phyloP scores from a whole-genome alignment of 1,140 invertebrate species.

The Onthophagus taurus region DNA sequence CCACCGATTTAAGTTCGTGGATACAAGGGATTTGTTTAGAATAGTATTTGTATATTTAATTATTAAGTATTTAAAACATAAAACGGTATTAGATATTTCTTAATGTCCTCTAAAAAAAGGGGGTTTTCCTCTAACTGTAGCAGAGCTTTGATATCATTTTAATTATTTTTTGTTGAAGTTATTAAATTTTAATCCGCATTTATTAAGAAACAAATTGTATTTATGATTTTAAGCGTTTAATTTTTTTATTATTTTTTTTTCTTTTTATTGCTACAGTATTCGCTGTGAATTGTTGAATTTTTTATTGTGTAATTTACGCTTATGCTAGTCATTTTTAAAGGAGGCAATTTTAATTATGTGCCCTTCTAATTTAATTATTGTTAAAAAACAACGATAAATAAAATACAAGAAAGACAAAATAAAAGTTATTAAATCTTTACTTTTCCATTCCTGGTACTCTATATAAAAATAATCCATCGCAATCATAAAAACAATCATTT shows the following conservation, averaged over 20 bases:
- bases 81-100: no score
- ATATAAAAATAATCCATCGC: slow-evolving; percentile 66
- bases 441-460: slow-evolving; percentile 53
- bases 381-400: no score
- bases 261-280: not conserved
- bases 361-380: not conserved
- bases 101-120: no score
- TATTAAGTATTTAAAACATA: no score
- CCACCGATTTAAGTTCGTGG: slow-evolving; percentile 74
- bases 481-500: slow-evolving; percentile 66
- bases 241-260: slow-evolving; percentile 11
- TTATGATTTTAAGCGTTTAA: not conserved
- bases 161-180: no score
- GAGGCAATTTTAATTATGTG: slow-evolving; percentile 1
- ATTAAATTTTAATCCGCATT: slow-evolving; percentile 4
- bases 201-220: not conserved
- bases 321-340: slow-evolving; percentile 13
- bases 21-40: slow-evolving; percentile 68
- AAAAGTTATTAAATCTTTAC: slow-evolving; percentile 18
- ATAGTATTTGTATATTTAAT: slow-evolving; percentile 33
- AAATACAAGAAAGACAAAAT: slow-evolving; percentile 9
- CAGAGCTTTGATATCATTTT: not conserved
- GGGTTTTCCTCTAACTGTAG: no score
- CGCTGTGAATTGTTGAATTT: not conserved
- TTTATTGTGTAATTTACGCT: no score